Base-by-base conservation (phyloP, 2,888 invertebrate genomes). In the Lordiphosa andalusiaca region DNA sequence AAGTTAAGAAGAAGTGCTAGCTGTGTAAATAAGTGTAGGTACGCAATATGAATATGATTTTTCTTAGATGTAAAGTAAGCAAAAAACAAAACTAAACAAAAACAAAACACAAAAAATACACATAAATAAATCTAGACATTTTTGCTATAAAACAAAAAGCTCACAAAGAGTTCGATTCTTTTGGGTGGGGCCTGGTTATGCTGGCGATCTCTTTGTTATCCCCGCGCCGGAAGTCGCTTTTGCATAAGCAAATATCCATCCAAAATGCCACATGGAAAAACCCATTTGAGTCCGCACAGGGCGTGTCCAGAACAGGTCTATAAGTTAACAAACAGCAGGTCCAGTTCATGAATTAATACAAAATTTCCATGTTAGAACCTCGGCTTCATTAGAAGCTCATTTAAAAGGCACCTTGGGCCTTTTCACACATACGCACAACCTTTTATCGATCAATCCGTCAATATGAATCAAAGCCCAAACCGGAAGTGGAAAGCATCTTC, bases 1-100 rank as follows among this genome's bases (percentile, higher is more conserved):
- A 77, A 78, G 75, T 61, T 78, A 78, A 74, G 78, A 66, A 55
- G 55, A 68, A 63, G 69, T 60, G 66, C 80, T 77, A 81, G 83
- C 76, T 83, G 73, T 83, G 76, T 81, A 80, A 81, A 81, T 84
- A 81, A 67, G 51, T 67, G 74, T 74, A 86, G 68, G 62, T 56
- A 68, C 71, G 58, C 69, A 59, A 66, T 38, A 67, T 40, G 46
- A 54, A 67, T 69, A 73, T 63, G 58, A 61, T 71, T 59, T 62
- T 64, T 57, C 59, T 53, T 68, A 73, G 82, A 71, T 83, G 64
- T 86, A 77, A 73, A 75, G 61, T 75, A 84, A 70, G 50, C 41
- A 65, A 61, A 50, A 72, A 50, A 51, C 38, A 73, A 61, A 69
- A 69, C 47, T 77, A 50, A 37, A 64, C 39, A 2, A 73, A 61